Evolutionary conservation across 2,888 invertebrate species (phyloP), one percentile per base, ranked within the genome.

Genomic region (Tenthredo notha): DNA sequence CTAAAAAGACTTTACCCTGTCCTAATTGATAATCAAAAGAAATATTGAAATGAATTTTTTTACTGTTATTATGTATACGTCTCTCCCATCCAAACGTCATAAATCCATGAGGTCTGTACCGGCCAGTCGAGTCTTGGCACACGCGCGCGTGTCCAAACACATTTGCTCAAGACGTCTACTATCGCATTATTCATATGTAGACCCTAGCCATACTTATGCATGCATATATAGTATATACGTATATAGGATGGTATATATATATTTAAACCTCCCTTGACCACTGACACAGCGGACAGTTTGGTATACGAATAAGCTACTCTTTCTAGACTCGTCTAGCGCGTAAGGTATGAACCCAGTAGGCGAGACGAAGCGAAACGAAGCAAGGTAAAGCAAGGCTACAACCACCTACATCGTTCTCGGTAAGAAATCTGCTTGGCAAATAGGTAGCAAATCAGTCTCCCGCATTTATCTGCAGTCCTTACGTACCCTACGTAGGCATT

Each of bases 401-500:
- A 54, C 77, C 77, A 54, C 77, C 77, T 77, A 77, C 77, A 33
- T 54, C 50, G 54, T 25, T 40, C 43, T 29, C 50, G n/a, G 50
- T 9, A 54, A 50, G 29, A 54, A 77, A 77, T 54, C 50, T 9
- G 50, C 77, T 77, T 50, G 77, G 77, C 77, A 77, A 77, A 77
- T 77, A 77, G 33, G 77, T 77, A 77, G 77, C 77, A 77, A 77
- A 54, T 77, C 77, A 50, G 77, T 77, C 50, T 77, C 54, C 77
- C 29, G 54, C 50, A 54, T 77, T 50, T 54, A 40, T 77, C 37
- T 29, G 77, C 37, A 18, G 77, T 77, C 18, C 75, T 40, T 25
- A 4, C 21, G 43, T 43, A 40, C 74, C 74, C 74, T 43, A 43
- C 74, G 74, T 74, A 74, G 43, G 43, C 74, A 74, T 74, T 43